Base-by-base conservation (phyloP, 2,113 vertebrate genomes). In the Charadrius vociferus region DNA sequence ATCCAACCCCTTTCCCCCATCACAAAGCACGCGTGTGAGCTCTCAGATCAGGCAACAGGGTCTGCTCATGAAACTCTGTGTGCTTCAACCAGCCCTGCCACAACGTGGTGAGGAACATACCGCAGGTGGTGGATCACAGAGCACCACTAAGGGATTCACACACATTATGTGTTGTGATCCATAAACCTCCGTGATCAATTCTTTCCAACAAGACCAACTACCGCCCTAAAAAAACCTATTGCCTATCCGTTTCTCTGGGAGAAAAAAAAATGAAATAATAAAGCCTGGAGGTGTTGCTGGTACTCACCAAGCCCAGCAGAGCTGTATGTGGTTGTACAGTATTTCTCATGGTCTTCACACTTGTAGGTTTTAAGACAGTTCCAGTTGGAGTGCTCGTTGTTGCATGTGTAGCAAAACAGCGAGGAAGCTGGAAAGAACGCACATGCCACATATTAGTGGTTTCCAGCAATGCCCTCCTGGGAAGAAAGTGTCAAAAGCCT, bases 361-460 rank as follows among this genome's bases (percentile, higher is more conserved):
- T 68, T 97, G 82, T 96, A 97, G 62, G 66, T 92, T 27, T 73
- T 94, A 47, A 97, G 20, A 32, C 97, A 97, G 93, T 97, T 97
- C 97, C 93, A 95, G 88, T 96, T 96, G 88, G 96, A 96, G 71
- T 96, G 96, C 18, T 97, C 97, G 0, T 96, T 96, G 0, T 97
- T 92, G 4, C 97, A 97, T 0, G 1, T 17, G 63, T 97, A 97
- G 63, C 97, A 97, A 4, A 97, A 96, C 34, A 96, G 79, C 0
- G 95, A 97, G 82, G 93, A 97, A 62, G 63, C 97, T 97, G 93
- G 43, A 70, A 82, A 86, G 14, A 70, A 1, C 1, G 2, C 10
- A 50, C 10, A 30, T 0, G 12, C 23, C 32, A 88, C 14, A 2
- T 13, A 9, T 95, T 29, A 96, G 74, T n/a, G 10, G 21, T 39